These are phyloP conservation scores for Syngnathus floridae DNA, from an alignment of 2,113 vertebrate genomes.

Conservation along the genomic window DNA sequence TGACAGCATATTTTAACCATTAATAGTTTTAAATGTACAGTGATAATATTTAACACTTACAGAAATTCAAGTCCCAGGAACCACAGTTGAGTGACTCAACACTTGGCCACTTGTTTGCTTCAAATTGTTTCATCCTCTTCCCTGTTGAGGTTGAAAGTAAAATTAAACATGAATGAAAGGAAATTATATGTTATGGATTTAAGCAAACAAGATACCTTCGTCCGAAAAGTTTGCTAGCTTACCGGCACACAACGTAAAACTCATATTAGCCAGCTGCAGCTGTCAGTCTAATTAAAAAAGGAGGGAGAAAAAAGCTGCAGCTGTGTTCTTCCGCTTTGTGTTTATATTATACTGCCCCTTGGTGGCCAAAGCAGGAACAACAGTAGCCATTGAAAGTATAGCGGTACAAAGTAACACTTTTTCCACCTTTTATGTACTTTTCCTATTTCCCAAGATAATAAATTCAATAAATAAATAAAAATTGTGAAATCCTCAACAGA, in stretches of 20 bases:
- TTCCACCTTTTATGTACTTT: too few relatives aligned
- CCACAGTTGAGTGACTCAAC: neutral
- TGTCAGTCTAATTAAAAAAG: too few relatives aligned
- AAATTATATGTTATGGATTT: neutral
- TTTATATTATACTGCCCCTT: too few relatives aligned
- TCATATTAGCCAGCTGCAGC: too few relatives aligned
- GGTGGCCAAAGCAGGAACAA: too few relatives aligned
- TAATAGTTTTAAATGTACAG: neutral
- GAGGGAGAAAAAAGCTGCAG: too few relatives aligned
- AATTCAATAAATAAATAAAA: too few relatives aligned
- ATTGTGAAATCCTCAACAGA: too few relatives aligned
- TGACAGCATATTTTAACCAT: neutral
- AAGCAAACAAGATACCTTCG: neutral
- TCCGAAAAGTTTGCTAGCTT: neutral
- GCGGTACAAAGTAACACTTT: too few relatives aligned
- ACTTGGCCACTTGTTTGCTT: neutral
- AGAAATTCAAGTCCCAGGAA: neutral
- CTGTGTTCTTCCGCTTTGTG: too few relatives aligned
- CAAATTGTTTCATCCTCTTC: neutral
- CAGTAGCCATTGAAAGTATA: too few relatives aligned
- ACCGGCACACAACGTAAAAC: neutral
- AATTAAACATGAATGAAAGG: neutral
- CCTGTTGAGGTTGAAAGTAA: neutral
- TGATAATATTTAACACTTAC: neutral
- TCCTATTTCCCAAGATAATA: too few relatives aligned